These are phyloP conservation scores for Cheilosia vernalis DNA, from an alignment of 2,888 invertebrate genomes.

Conservation along the genomic window DNA sequence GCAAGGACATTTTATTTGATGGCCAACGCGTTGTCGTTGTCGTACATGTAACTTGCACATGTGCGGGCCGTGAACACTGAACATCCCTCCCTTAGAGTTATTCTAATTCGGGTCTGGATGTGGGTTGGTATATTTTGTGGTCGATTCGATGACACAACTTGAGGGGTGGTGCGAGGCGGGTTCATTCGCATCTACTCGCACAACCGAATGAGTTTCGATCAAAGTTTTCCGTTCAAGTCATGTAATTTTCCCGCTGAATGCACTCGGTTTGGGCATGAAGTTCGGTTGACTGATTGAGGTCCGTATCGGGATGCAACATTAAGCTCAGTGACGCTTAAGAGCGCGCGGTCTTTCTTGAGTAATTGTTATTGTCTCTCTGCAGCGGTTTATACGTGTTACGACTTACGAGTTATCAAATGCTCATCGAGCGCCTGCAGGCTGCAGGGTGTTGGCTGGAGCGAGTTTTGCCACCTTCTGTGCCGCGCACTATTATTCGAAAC, in stretches of 20 bases:
- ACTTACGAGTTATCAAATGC: constrained; percentile 24
- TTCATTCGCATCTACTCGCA: background rate
- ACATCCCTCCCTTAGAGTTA: constrained; percentile 4
- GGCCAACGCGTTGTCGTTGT: constrained; percentile 35
- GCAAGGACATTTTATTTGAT: constrained; percentile 69
- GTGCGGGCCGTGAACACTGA: background rate
- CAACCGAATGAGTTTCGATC: constrained; percentile 27
- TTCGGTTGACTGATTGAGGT: constrained; percentile 19
- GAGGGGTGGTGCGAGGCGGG: background rate
- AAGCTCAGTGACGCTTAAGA: constrained; percentile 13
- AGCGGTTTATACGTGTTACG: background rate
- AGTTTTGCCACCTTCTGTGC: background rate
- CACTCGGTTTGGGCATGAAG: background rate
- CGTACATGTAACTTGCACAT: constrained; percentile 1
- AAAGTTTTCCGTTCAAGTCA: constrained; percentile 52
- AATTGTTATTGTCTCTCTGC: constrained; percentile 2
- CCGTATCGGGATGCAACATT: constrained; percentile 21
- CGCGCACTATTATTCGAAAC: constrained; percentile 25
- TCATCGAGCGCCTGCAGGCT: constrained; percentile 5
- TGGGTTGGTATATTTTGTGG: constrained; percentile 11
- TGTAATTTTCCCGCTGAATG: constrained; percentile 60
- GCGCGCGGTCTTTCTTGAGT: constrained; percentile 4
- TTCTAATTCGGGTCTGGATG: constrained; percentile 19
- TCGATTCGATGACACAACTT: constrained; percentile 31
- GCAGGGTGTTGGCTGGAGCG: background rate